phyloP scores from a whole-genome alignment of 2,888 invertebrate species.

The Dryobota labecula region DNA sequence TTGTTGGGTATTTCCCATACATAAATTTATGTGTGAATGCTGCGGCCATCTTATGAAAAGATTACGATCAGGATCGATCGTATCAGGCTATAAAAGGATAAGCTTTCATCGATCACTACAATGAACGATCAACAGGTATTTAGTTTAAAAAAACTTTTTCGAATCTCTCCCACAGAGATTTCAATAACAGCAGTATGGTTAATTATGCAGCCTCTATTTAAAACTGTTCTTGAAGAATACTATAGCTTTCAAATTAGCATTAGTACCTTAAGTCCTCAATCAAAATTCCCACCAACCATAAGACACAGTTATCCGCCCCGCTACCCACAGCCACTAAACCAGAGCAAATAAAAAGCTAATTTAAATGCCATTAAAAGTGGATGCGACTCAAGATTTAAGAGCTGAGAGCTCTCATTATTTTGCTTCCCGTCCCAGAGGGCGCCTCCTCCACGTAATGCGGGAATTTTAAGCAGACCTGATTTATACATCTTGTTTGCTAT shows the following conservation, averaged over 20 bases:
- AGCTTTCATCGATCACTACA: neutral
- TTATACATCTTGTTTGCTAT: slow-evolving; percentile 67
- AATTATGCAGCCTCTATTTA: neutral
- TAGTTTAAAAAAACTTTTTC: neutral
- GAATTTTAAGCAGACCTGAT: slow-evolving; percentile 70
- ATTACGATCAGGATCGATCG: neutral
- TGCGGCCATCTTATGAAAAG: neutral
- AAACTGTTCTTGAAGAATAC: neutral
- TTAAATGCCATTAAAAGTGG: slow-evolving; percentile 90
- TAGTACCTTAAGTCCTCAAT: slow-evolving; percentile 17
- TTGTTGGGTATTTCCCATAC: too few relatives aligned
- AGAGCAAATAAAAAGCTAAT: slow-evolving; percentile 89
- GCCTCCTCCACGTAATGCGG: slow-evolving; percentile 57
- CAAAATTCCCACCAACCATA: slow-evolving; percentile 35
- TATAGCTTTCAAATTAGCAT: neutral
- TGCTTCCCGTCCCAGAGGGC: slow-evolving; percentile 63
- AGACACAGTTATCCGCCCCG: slow-evolving; percentile 31
- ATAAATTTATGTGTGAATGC: neutral
- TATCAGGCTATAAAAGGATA: neutral
- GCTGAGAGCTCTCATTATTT: slow-evolving; percentile 70
- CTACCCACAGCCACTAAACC: slow-evolving; percentile 58
- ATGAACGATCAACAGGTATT: neutral
- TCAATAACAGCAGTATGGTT: neutral
- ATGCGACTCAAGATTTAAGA: slow-evolving; percentile 83
- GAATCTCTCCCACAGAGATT: neutral